These are phyloP conservation scores for Diadophis punctatus DNA, from an alignment of 2,113 vertebrate species.

Conservation along the genomic window DNA sequence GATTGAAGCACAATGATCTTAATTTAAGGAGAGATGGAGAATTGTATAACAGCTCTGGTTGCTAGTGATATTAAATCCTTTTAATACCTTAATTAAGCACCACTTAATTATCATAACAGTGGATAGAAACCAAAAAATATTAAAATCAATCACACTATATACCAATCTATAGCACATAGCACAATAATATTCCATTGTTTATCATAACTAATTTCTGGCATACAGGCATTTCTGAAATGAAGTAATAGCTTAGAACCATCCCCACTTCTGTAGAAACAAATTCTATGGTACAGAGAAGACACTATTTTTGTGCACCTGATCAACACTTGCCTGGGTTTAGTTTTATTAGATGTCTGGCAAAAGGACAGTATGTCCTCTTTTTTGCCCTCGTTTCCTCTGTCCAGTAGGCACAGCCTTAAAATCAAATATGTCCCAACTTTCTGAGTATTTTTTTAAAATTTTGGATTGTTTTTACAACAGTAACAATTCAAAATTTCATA, in stretches of 20 bases:
- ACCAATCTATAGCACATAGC: neutral
- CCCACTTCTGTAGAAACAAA: neutral
- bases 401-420: neutral
- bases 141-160: neutral
- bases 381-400: neutral
- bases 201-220: neutral
- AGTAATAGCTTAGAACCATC: neutral
- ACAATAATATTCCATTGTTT: neutral
- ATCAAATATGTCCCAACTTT: neutral
- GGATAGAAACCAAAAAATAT: neutral
- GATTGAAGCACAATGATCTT: neutral
- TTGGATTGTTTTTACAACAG: neutral
- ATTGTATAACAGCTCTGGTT: neutral
- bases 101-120: neutral
- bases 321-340: neutral
- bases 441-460: neutral
- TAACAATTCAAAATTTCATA: neutral
- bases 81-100: neutral
- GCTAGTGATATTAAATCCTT: neutral
- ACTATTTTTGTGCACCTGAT: neutral
- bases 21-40: neutral
- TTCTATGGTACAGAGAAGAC: neutral
- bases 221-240: neutral
- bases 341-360: neutral
- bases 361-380: neutral